Evolutionary conservation across 2,113 vertebrate genomes (phyloP).

Genomic region (Colaptes auratus): DNA sequence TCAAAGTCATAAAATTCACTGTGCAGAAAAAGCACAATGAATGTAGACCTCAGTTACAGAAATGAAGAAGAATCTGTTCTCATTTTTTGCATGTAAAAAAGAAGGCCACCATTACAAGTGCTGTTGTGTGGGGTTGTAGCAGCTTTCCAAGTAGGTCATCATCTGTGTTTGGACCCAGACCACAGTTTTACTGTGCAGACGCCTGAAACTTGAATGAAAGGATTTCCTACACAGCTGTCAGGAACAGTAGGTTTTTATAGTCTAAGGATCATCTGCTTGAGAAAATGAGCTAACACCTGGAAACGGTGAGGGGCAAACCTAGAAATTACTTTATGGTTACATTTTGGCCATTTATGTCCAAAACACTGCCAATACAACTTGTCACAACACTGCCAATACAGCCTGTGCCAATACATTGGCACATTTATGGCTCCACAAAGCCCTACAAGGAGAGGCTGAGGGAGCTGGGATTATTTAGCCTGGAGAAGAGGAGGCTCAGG

Average conservation of each 20-base stretch:
- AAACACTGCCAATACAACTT: too few species aligned
- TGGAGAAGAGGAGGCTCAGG: too few species aligned
- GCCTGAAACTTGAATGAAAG: background rate
- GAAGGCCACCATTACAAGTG: background rate
- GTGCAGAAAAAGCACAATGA: background rate
- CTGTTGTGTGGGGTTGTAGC: background rate
- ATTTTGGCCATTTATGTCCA: background rate
- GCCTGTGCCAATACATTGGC: too few species aligned
- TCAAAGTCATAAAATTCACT: background rate
- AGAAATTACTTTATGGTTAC: rapidly evolving
- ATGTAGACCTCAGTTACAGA: background rate
- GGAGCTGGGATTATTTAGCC: too few species aligned
- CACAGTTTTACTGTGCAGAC: background rate
- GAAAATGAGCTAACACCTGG: background rate
- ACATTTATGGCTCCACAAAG: too few species aligned
- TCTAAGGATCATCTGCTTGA: background rate
- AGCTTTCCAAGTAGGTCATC: constrained; percentile 32
- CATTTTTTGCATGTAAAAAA: background rate
- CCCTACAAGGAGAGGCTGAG: too few species aligned
- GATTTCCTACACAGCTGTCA: background rate
- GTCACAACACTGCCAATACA: too few species aligned
- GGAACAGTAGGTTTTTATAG: background rate
- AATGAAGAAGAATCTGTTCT: background rate
- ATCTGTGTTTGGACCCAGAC: constrained; percentile 5
- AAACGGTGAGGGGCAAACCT: background rate